Evolutionary conservation across 2,113 vertebrate species (phyloP), one percentile per base, ranked within the genome.

Genomic region (Larimichthys polyactis): DNA sequence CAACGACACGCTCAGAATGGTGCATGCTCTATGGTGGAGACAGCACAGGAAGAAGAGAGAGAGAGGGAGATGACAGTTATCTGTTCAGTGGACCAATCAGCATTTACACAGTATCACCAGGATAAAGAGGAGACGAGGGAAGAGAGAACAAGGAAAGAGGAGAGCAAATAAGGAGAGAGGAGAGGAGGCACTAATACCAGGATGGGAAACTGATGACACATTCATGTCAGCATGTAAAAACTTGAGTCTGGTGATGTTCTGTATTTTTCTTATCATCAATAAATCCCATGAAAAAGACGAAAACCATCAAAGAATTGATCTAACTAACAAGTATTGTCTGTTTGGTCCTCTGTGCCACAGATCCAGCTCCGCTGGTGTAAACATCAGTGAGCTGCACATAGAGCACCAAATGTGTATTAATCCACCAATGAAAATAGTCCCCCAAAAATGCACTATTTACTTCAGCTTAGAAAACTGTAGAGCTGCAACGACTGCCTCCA

Each of bases 11-110:
- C 95, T 99, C 97, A 98, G 97, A 97, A 97, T 96, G 97, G 96
- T 86, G 97, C 97, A 97, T 98, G 97, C 97, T 99, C 98, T 99
- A 98, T 84, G 90, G 94, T 92, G 94, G 95, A 96, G 96, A 96
- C 95, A 91, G 96, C 93, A 95, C 91, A 95, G 92, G 78, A 94
- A 91, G 95, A 29, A 81, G 84, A 88, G 75, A 94, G 36, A 40
- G 79, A 96, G 81, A 96, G 85, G 80, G 58, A 95, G 76, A 92
- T 72, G 91, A 90, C 76, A 0, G 65, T 95, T 94, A 95, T 85
- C 89, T 68, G 91, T 82, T 92, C 85, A 85, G 15, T 77, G 63
- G 24, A 90, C 52, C 84, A 84, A 74, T 74, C 74, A 77, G 68
- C 72, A 91, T 49, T 79, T 59, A 75, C 76, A 89, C 78, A 79